A percentile compares a stretch with the other conserved stretches of the same genome.
Evolutionary conservation across 2,797 vertebrate species (phyloP).

Genomic region (Fringilla coelebs): DNA sequence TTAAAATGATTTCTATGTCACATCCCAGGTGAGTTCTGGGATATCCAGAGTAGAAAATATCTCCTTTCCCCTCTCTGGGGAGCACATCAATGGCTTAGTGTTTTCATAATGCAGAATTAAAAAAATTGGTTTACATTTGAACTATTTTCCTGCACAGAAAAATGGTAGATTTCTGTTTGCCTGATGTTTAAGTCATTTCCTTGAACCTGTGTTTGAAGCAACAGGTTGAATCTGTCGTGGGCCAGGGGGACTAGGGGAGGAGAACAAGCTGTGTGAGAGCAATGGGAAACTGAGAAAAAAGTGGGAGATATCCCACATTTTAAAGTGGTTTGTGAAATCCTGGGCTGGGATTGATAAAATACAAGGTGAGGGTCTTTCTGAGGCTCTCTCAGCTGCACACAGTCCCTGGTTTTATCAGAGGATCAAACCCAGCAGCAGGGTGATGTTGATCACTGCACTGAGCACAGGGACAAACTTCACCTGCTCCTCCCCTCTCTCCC

Average conservation of each 20-base stretch:
- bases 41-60: background rate
- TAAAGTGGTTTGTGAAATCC: background rate
- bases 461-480: background rate
- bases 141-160: background rate
- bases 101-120: background rate
- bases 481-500: background rate
- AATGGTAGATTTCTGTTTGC: background rate
- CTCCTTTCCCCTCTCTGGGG: background rate
- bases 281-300: background rate
- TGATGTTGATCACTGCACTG: background rate
- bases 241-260: background rate
- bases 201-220: background rate
- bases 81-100: background rate
- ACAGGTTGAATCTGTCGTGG: background rate
- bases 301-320: background rate
- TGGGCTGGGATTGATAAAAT: fast-evolving
- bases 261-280: background rate
- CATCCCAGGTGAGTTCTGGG: background rate
- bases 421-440: background rate
- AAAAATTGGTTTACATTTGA: background rate
- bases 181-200: background rate
- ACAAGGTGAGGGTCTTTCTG: background rate
- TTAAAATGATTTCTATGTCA: background rate
- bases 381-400: background rate
- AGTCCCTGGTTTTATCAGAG: background rate